These are phyloP conservation scores for Hypsopygia costalis DNA, from an alignment of 2,888 invertebrate species.

Conservation along the genomic window DNA sequence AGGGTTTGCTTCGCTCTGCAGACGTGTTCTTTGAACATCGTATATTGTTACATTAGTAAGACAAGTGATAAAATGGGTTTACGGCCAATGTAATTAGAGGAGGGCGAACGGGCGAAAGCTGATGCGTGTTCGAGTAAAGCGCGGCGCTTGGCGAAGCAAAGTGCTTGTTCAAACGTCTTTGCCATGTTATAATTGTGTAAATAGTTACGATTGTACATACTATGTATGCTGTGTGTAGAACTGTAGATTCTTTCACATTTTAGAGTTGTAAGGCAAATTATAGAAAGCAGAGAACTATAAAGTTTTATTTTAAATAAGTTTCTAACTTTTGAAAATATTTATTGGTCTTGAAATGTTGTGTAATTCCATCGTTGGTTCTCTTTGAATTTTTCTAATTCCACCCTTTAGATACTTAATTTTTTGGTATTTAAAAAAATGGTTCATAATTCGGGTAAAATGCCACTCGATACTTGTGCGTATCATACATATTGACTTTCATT, in stretches of 20 bases:
- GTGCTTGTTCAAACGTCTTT: slow-evolving; percentile 42
- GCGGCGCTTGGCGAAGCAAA: slow-evolving; percentile 32
- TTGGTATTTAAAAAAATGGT: too few species aligned
- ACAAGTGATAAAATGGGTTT: too few species aligned
- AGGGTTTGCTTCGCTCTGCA: slow-evolving; percentile 25
- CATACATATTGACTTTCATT: slow-evolving; percentile 11
- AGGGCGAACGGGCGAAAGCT: slow-evolving; percentile 16
- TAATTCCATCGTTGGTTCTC: slow-evolving; percentile 1
- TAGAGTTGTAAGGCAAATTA: slow-evolving; percentile 59
- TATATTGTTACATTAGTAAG: slow-evolving; percentile 18
- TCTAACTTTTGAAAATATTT: neutral
- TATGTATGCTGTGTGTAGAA: slow-evolving; percentile 72
- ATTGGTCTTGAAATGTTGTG: neutral
- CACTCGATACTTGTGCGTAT: slow-evolving; percentile 7
- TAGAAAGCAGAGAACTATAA: slow-evolving; percentile 50
- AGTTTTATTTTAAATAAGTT: slow-evolving; percentile 26
- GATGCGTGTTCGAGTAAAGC: slow-evolving; percentile 30
- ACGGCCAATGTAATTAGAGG: slow-evolving; percentile 16
- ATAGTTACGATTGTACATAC: slow-evolving; percentile 74
- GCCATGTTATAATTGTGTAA: slow-evolving; percentile 65
- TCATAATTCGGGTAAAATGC: too few species aligned
- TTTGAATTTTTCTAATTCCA: too few species aligned
- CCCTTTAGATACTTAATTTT: too few species aligned
- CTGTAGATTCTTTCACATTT: slow-evolving; percentile 67
- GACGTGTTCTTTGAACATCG: slow-evolving; percentile 16